Evolutionary conservation across 1,140 invertebrate species (phyloP), one percentile per base, ranked within the genome.

Genomic region (Bicyclus anynana): DNA sequence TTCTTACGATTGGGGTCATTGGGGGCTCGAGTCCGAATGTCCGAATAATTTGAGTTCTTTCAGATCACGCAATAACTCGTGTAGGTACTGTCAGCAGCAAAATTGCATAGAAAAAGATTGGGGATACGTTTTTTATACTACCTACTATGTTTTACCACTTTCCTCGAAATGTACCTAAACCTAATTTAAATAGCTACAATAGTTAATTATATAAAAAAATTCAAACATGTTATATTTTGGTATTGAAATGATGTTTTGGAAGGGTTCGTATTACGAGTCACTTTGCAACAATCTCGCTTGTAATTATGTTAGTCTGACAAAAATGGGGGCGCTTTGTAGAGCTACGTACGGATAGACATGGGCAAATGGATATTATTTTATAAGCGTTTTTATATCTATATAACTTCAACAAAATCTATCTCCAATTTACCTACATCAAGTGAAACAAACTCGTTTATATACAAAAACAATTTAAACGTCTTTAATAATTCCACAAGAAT

Each of bases 221-320:
- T 35, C 46, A 54, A 50, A 42, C 26, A 50, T 44, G 20, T 44
- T 44, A 60, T 72, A 67, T 69, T 71, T 73, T 72, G 74, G 59
- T 67, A 74, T 60, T 65, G 56, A 66, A 68, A 62, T 69, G 58
- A 62, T 74, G 57, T 74, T 71, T 69, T 54, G 66, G 72, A 79
- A 83, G 78, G 83, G 83, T 76, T 77, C 72, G 61, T 74, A 74
- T 79, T 76, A 87, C 81, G 69, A 84, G 81, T 84, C 81, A 84
- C 77, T 87, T 82, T 70, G 78, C 67, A 78, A 82, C 81, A 84
- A 87, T 87, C 77, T 82, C 68, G 66, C 73, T 77, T 77, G 72
- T 87, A 84, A 87, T 87, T 87, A 84, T 70, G 77, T 78, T 82
- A 81, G 72, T 66, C 77, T 74, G 63, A 70, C 75, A 74, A 77